phyloP scores from a whole-genome alignment of 2,888 invertebrate species.

The Ophion slaviceki region DNA sequence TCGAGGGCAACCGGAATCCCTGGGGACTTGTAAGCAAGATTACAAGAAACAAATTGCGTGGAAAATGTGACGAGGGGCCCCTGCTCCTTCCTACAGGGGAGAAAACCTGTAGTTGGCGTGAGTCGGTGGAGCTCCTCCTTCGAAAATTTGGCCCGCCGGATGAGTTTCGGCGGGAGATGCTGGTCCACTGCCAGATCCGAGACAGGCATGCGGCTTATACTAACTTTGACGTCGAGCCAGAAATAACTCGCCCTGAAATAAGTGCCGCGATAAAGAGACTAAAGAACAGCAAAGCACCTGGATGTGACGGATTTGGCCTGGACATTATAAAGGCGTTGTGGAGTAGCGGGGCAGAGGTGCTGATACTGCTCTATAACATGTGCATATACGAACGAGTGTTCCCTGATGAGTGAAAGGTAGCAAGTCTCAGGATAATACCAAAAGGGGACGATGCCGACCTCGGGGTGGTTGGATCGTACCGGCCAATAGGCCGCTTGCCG shows the following conservation, averaged over 20 bases:
- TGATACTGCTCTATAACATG: constrained; percentile 55
- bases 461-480: constrained; percentile 66
- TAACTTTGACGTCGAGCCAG: constrained; percentile 22
- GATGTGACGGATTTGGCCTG: not conserved
- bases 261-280: constrained; percentile 11
- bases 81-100: not conserved
- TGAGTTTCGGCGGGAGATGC: not conserved
- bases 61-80: too few relatives aligned
- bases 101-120: constrained; percentile 46
- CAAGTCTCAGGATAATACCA: constrained; percentile 38
- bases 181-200: constrained; percentile 6
- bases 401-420: constrained; percentile 54
- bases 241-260: constrained; percentile 6
- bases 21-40: constrained; percentile 48
- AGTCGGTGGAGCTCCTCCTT: constrained; percentile 37
- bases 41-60: not conserved
- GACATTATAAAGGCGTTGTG: constrained; percentile 15
- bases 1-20: constrained; percentile 3
- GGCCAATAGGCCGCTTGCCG: constrained; percentile 73
- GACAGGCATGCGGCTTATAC: not conserved
- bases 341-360: not conserved
- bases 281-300: constrained; percentile 41
- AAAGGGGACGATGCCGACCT: constrained; percentile 64
- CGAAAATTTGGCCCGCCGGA: constrained; percentile 52
- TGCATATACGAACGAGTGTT: constrained; percentile 50